A percentile compares a stretch with the other conserved stretches of the same genome.
Evolutionary conservation across 1,140 invertebrate genomes (phyloP).

Genomic region (Periplaneta americana): DNA sequence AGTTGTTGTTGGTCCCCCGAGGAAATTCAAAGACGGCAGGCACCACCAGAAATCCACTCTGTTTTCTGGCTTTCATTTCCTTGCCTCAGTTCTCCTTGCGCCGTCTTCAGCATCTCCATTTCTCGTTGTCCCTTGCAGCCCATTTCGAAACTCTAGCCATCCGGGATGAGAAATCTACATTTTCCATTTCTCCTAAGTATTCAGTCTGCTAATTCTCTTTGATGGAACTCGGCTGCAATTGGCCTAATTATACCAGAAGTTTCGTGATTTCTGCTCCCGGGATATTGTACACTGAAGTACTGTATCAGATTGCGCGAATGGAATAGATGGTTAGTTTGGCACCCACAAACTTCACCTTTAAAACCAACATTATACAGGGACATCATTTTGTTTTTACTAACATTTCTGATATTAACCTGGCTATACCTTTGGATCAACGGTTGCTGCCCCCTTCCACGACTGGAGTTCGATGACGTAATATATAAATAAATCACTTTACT

Average conservation of each 20-base stretch:
- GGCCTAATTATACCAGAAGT: not conserved
- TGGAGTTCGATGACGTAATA: too few relatives aligned
- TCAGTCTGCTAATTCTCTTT: not conserved
- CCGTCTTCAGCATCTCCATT: not conserved
- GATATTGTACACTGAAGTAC: too few relatives aligned
- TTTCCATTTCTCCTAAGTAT: not conserved
- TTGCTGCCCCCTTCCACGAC: too few relatives aligned
- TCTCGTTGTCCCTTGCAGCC: not conserved
- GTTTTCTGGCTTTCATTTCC: not conserved
- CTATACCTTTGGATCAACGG: too few relatives aligned
- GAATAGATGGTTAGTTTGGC: too few relatives aligned
- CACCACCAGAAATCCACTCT: not conserved
- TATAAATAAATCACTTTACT: too few relatives aligned
- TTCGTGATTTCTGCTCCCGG: too few relatives aligned
- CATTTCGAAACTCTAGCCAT: not conserved
- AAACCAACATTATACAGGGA: too few relatives aligned
- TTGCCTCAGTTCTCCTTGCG: not conserved
- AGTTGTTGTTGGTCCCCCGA: not conserved
- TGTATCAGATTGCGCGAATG: too few relatives aligned
- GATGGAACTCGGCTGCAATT: not conserved
- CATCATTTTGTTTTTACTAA: too few relatives aligned
- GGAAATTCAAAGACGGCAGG: not conserved
- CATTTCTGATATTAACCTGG: too few relatives aligned
- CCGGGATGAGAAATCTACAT: not conserved
- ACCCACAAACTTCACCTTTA: too few relatives aligned